These are phyloP conservation scores for Dasyurus viverrinus DNA, from an alignment of 2,113 vertebrate species.

Conservation along the genomic window DNA sequence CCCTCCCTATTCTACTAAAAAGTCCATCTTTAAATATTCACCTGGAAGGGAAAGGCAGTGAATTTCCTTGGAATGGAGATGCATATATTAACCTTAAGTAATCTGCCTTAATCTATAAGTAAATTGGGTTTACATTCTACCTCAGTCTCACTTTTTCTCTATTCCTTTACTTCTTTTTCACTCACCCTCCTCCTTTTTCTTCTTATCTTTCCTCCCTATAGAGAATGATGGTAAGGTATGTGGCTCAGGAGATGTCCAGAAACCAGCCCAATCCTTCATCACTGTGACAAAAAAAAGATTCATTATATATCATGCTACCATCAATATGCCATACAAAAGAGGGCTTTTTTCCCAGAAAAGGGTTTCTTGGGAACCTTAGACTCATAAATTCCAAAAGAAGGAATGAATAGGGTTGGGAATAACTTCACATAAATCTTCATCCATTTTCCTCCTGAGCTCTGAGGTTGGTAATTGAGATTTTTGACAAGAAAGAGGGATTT, in stretches of 20 bases:
- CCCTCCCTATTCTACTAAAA: neutral
- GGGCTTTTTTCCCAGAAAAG: neutral
- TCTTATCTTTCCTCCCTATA: neutral
- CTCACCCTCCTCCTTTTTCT: neutral
- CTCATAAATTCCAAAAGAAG: constrained; percentile 41
- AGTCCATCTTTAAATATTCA: neutral
- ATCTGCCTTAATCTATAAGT: constrained; percentile 16
- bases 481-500: neutral
- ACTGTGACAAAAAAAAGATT: neutral
- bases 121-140: neutral
- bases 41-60: neutral
- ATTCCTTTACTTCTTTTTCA: neutral
- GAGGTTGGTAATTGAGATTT: neutral
- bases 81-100: neutral
- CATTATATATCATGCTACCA: neutral
- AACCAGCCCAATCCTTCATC: neutral
- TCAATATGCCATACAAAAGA: neutral
- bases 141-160: neutral
- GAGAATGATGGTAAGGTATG: neutral
- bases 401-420: neutral
- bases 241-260: neutral
- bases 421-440: constrained; percentile 4
- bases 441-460: neutral
- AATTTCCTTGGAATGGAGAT: constrained; percentile 24
- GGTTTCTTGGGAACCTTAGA: neutral